phyloP scores from a whole-genome alignment of 2,113 vertebrate genomes.

The Leiothrix lutea region DNA sequence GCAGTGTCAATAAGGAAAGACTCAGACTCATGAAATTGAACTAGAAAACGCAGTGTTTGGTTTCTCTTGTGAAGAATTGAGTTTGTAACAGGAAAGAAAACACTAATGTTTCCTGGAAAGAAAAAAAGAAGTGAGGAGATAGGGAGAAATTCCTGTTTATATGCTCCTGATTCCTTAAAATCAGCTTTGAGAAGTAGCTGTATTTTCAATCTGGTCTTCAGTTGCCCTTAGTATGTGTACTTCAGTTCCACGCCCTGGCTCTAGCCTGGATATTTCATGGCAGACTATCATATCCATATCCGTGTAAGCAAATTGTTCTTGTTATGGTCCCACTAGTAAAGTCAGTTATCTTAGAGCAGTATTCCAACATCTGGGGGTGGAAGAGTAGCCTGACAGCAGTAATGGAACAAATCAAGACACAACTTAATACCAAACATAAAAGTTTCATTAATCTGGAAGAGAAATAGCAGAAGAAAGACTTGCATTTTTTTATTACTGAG shows the following conservation, averaged over 20 bases:
- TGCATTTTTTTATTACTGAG: conserved; percentile 37
- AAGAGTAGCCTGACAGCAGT: not conserved
- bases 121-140: not conserved
- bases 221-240: not conserved
- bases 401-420: conserved; percentile 4
- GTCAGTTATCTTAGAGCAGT: not conserved
- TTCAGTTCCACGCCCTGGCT: not conserved
- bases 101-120: not conserved
- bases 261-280: not conserved
- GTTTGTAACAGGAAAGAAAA: not conserved
- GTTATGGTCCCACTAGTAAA: not conserved
- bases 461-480: conserved; percentile 5
- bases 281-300: not conserved
- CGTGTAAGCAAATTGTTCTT: not conserved
- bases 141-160: not conserved
- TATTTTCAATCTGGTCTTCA: not conserved
- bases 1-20: not conserved
- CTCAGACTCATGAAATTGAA: not conserved
- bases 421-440: not conserved
- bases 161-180: not conserved
- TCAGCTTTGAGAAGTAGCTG: not conserved
- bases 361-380: not conserved
- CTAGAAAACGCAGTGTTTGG: not conserved
- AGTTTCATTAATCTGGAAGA: conserved; percentile 32
- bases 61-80: not conserved